Evolutionary conservation across 2,888 invertebrate genomes (phyloP).

Genomic region (Dermolepida albohirtum): DNA sequence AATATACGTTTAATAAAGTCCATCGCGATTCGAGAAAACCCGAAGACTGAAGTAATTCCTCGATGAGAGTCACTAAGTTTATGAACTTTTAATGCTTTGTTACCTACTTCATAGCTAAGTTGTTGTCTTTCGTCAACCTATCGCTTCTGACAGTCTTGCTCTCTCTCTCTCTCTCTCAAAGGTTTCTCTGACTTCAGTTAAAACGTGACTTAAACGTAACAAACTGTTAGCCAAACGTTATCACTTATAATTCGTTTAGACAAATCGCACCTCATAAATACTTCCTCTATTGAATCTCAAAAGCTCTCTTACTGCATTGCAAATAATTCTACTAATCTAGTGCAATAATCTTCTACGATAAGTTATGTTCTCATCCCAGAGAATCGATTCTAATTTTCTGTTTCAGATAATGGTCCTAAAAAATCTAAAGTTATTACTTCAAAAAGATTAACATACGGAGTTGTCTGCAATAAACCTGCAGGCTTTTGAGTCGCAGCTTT

Average conservation of each 20-base stretch:
- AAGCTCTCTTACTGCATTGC: neutral
- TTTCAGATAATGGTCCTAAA: constrained; percentile 47
- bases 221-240: constrained; percentile 49
- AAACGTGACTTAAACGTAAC: no score
- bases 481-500: constrained; percentile 56
- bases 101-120: neutral
- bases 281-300: constrained; percentile 52
- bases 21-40: neutral
- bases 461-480: constrained; percentile 55
- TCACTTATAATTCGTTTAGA: constrained; percentile 50
- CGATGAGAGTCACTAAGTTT: neutral
- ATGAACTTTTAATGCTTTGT: neutral
- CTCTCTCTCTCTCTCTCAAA: no score
- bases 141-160: no score
- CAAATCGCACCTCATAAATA: constrained; percentile 55
- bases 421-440: constrained; percentile 56
- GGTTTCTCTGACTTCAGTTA: no score
- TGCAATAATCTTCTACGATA: no score
- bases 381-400: no score
- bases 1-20: neutral
- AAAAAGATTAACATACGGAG: constrained; percentile 46
- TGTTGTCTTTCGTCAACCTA: no score
- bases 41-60: neutral
- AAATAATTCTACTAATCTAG: no score
- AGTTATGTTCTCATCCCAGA: no score